A percentile compares a stretch with the other conserved stretches of the same genome.
These are phyloP conservation scores for Ennomos quercinarius DNA, from an alignment of 2,888 invertebrate genomes.

Conservation along the genomic window DNA sequence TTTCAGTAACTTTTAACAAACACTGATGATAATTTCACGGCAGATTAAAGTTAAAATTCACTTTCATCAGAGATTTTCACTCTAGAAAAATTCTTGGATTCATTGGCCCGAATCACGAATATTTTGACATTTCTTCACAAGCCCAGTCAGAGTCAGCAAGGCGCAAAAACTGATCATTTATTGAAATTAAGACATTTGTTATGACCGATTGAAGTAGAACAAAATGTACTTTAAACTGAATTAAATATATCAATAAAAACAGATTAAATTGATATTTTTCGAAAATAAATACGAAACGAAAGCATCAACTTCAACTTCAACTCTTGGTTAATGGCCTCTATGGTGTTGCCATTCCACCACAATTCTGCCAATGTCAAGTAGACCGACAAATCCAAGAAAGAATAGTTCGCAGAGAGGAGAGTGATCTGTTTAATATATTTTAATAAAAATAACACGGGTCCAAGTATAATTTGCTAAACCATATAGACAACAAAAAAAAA, in stretches of 20 bases:
- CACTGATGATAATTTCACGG: background rate
- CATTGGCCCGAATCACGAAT: slow-evolving; percentile 78
- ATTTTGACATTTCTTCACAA: slow-evolving; percentile 79
- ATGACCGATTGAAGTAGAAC: background rate
- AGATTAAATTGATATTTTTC: background rate
- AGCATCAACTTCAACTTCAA: too few relatives aligned
- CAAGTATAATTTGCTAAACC: too few relatives aligned
- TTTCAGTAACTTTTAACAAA: slow-evolving; percentile 30
- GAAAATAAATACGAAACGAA: slow-evolving; percentile 20
- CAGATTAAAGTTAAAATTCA: slow-evolving; percentile 40
- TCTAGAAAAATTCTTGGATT: slow-evolving; percentile 62
- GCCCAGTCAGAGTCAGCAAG: slow-evolving; percentile 47
- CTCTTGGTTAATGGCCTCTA: too few relatives aligned
- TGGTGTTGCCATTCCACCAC: too few relatives aligned
- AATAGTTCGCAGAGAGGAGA: too few relatives aligned
- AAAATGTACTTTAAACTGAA: background rate
- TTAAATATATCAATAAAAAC: slow-evolving; percentile 5
- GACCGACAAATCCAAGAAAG: too few relatives aligned
- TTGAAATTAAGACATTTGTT: slow-evolving; percentile 2
- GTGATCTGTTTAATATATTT: too few relatives aligned
- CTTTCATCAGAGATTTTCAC: slow-evolving; percentile 65
- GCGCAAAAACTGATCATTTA: slow-evolving; percentile 7
- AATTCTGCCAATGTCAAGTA: too few relatives aligned
- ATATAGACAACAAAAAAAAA: too few relatives aligned
- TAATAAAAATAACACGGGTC: too few relatives aligned